Percentiles rank a stretch among this genome's conserved stretches.
These are phyloP conservation scores for Sebastes nivosus DNA, from an alignment of 2,797 vertebrate species.

Conservation along the genomic window DNA sequence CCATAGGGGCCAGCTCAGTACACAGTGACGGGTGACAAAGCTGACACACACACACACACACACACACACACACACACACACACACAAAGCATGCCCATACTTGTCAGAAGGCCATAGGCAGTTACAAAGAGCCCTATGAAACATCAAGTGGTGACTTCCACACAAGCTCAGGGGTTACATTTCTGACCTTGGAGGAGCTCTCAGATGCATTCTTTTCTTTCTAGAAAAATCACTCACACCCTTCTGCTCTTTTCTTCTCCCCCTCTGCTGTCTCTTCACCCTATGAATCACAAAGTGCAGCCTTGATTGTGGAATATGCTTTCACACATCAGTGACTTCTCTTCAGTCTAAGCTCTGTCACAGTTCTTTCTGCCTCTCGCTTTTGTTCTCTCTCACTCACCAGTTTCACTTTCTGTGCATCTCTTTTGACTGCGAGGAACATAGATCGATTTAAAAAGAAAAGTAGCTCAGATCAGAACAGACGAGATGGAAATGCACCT, in stretches of 20 bases:
- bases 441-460: conserved; percentile 8
- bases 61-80: not conserved
- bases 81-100: not conserved
- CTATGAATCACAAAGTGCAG: conserved; percentile 53
- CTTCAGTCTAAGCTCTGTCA: conserved; percentile 35
- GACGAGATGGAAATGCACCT: not conserved
- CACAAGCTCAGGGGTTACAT: conserved; percentile 18
- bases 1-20: not conserved
- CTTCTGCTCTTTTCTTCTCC: conserved; percentile 30
- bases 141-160: conserved; percentile 46
- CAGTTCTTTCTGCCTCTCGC: not conserved
- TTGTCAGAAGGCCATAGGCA: conserved; percentile 27
- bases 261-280: conserved; percentile 29
- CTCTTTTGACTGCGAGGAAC: not conserved
- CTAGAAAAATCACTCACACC: conserved; percentile 41
- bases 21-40: not conserved
- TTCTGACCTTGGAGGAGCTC: conserved; percentile 53
- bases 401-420: conserved; percentile 4
- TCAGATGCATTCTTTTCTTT: conserved; percentile 44
- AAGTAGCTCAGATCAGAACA: not conserved
- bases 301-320: conserved; percentile 64
- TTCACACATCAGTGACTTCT: conserved; percentile 66
- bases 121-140: conserved; percentile 28
- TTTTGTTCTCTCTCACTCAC: not conserved
- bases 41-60: not conserved